These are phyloP conservation scores for Acridotheres tristis DNA, from an alignment of 2,797 vertebrate genomes.

Conservation along the genomic window DNA sequence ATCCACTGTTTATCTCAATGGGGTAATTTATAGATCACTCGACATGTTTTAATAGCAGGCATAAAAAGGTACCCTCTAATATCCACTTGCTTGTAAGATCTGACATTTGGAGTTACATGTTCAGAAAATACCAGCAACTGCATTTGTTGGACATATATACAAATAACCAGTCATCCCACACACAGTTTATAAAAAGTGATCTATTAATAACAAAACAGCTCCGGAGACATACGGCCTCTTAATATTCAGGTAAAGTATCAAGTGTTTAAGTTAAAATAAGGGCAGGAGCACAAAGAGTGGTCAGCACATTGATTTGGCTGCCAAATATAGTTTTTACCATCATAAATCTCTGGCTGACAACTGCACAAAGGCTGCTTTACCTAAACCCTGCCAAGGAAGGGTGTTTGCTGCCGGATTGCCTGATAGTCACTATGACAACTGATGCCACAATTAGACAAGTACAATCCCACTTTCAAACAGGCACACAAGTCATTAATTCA, in stretches of 20 bases:
- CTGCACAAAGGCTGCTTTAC: slow-evolving; percentile 89
- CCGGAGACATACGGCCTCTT: slow-evolving; percentile 73
- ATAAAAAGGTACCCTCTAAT: slow-evolving; percentile 75
- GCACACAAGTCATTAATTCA: slow-evolving; percentile 90
- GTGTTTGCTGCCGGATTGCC: slow-evolving; percentile 89
- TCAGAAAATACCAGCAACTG: slow-evolving; percentile 71
- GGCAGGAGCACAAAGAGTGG: slow-evolving; percentile 81
- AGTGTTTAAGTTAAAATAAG: slow-evolving; percentile 86
- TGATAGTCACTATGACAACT: slow-evolving; percentile 95
- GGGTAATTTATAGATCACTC: slow-evolving; percentile 84
- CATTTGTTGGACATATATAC: slow-evolving; percentile 75
- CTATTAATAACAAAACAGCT: slow-evolving; percentile 80
- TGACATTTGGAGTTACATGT: slow-evolving; percentile 76
- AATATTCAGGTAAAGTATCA: slow-evolving; percentile 83
- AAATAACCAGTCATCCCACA: slow-evolving; percentile 73
- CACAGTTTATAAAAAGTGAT: slow-evolving; percentile 81
- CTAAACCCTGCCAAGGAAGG: slow-evolving; percentile 90
- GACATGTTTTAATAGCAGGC: slow-evolving; percentile 82
- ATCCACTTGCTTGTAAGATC: slow-evolving; percentile 70
- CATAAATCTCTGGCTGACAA: slow-evolving; percentile 94
- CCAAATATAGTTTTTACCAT: slow-evolving; percentile 93
- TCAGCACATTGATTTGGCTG: slow-evolving; percentile 87
- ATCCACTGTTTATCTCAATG: slow-evolving; percentile 81
- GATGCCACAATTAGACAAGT: slow-evolving; percentile 93
- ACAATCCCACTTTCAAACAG: slow-evolving; percentile 91